Evolutionary conservation across 2,797 vertebrate species (phyloP).

Genomic region (Petrocephalus sullivani): DNA sequence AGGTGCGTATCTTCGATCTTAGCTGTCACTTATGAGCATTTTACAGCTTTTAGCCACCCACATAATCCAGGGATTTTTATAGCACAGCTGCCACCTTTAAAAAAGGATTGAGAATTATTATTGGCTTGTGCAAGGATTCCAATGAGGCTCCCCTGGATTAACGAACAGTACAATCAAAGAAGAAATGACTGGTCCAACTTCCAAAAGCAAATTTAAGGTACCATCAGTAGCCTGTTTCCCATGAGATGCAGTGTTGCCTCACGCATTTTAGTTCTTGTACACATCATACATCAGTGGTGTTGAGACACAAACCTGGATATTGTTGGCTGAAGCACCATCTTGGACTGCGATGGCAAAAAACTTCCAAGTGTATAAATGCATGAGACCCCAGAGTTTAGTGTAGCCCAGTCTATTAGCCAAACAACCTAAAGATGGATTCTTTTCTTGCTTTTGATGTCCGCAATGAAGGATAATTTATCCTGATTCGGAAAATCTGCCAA

Average conservation of each 20-base stretch:
- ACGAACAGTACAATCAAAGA: background rate
- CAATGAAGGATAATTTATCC: background rate
- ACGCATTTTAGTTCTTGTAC: background rate
- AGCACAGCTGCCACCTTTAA: background rate
- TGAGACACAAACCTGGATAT: background rate
- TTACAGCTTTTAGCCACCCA: background rate
- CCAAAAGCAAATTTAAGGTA: background rate
- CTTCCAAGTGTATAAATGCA: background rate
- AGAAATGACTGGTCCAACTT: background rate
- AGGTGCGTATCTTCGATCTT: background rate
- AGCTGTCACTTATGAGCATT: background rate
- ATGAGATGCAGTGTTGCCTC: background rate
- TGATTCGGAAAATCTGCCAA: background rate
- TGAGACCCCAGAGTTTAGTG: background rate
- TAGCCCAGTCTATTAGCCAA: background rate
- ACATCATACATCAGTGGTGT: background rate
- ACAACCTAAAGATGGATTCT: background rate
- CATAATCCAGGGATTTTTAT: background rate
- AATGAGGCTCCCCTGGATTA: background rate
- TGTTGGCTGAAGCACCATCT: background rate
- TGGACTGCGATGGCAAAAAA: background rate
- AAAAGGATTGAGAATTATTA: conserved; percentile 2
- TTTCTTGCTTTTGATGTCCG: background rate
- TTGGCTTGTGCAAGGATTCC: background rate
- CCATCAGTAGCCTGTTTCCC: background rate